These are phyloP conservation scores for Aspidiotus rigidus DNA, from an alignment of 2,888 invertebrate genomes.

Conservation along the genomic window DNA sequence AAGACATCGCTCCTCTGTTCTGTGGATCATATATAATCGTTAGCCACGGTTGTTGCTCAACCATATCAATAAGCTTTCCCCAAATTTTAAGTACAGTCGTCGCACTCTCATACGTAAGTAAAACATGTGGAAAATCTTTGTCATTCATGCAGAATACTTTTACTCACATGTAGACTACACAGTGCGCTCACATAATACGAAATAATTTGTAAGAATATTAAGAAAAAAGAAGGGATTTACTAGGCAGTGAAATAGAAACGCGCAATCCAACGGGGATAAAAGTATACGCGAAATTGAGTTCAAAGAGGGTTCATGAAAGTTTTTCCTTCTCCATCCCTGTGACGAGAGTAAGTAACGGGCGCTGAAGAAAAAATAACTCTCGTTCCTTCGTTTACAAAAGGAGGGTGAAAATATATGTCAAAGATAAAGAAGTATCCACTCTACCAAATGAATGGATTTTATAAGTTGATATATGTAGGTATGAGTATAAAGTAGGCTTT, in stretches of 20 bases:
- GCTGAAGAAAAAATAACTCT: conserved; percentile 10
- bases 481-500: too few relatives aligned
- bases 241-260: conserved; percentile 20
- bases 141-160: too few relatives aligned
- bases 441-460: conserved; percentile 21
- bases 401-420: conserved; percentile 30
- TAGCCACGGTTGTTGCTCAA: too few relatives aligned
- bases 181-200: background rate
- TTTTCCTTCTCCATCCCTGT: conserved; percentile 3
- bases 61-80: too few relatives aligned
- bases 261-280: background rate
- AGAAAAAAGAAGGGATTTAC: conserved; percentile 27
- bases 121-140: too few relatives aligned
- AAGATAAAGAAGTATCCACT: conserved; percentile 27
- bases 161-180: too few relatives aligned
- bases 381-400: background rate
- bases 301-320: conserved; percentile 11
- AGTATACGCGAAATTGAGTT: background rate
- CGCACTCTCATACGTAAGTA: too few relatives aligned
- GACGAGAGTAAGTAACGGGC: conserved; percentile 1
- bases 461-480: too few relatives aligned
- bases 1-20: too few relatives aligned
- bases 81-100: too few relatives aligned
- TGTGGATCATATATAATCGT: too few relatives aligned
- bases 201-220: conserved; percentile 31